Evolutionary conservation across 2,113 vertebrate genomes (phyloP), one percentile per base, ranked within the genome.

Genomic region (Empidonax traillii): DNA sequence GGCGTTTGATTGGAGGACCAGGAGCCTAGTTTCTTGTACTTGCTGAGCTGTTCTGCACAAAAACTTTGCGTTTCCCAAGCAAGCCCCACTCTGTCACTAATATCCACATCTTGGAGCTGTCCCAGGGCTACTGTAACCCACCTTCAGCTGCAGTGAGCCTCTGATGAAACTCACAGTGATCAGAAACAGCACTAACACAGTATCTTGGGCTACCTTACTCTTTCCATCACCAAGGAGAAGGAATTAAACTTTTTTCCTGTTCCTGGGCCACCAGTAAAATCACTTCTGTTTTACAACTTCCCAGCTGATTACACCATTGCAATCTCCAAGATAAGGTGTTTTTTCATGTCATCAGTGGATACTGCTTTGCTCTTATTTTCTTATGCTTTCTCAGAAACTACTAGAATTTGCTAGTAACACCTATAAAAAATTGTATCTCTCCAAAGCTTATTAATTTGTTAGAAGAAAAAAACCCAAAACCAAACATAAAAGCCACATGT

Each of bases 281-380:
- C 3, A 6, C 31, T 75, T 14, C 41, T 22, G 7, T 35, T n/a
- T 61, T 53, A 61, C 56, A 73, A 14, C 18, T 18, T 87, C 69
- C 4, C 0, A 0, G 12, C 5, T 39, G 33, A 72, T n/a, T 33
- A 37, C 1, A 1, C 19, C 28, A 41, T 10, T 79, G 53, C 46
- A 52, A 17, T 43, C 59, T 65, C 39, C 56, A 88, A 76, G 51
- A 51, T 39, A 44, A 87, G 35, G 33, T 72, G 8, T 46, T 51
- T 85, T 72, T 43, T 11, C 72, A 22, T 19, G n/a, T 62, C 39
- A 68, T 37, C 25, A 43, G 21, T 39, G 44, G 27, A 74, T 61
- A 59, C 52, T 25, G 19, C 47, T 84, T 71, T 52, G 27, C 14
- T 58, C 17, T 81, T 56, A 15, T 39, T 76, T 76, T 53, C 20